These are phyloP conservation scores for Sanderia malayensis DNA, from an alignment of 30 jellyfish, hydroid and myxozoan species.

Conservation along the genomic window DNA sequence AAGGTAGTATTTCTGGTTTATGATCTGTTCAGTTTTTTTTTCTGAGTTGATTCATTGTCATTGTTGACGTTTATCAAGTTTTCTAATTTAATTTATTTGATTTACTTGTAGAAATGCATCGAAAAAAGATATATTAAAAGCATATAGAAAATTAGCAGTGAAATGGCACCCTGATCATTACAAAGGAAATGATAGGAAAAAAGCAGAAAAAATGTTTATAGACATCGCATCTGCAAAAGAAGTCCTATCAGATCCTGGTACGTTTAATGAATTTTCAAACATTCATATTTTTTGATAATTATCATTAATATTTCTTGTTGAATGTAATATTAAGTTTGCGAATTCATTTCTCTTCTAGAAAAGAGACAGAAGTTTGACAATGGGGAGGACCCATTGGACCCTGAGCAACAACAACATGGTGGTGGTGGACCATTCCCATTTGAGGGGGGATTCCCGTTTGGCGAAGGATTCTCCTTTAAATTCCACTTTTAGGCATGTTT, in stretches of 20 bases:
- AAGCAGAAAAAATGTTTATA: constrained; percentile 83
- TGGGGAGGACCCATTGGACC: constrained; percentile 96
- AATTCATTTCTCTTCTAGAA: constrained; percentile 47
- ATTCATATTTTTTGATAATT: too few species aligned
- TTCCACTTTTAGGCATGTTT: constrained; percentile 60
- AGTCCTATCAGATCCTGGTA: constrained; percentile 92
- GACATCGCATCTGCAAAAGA: constrained; percentile 92
- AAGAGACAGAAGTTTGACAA: constrained; percentile 84
- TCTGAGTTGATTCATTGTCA: too few species aligned
- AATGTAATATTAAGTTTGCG: too few species aligned
- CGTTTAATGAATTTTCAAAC: too few species aligned
- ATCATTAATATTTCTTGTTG: too few species aligned
- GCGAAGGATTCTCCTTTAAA: constrained; percentile 83
- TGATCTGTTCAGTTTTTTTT: too few species aligned
- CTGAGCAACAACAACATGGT: constrained; percentile 81
- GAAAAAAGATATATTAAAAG: constrained; percentile 66
- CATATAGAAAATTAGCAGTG: constrained; percentile 84
- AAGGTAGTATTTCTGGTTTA: constrained; percentile 66
- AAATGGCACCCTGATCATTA: constrained; percentile 94
- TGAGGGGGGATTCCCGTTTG: constrained; percentile 83
- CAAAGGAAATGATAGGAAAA: constrained; percentile 76
- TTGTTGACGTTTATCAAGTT: background rate
- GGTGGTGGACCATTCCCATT: constrained; percentile 78
- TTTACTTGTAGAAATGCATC: constrained; percentile 62
- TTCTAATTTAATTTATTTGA: background rate